Conservation (phyloP, 2,888 invertebrate genomes). For the Balanococcus diminutus region DNA sequence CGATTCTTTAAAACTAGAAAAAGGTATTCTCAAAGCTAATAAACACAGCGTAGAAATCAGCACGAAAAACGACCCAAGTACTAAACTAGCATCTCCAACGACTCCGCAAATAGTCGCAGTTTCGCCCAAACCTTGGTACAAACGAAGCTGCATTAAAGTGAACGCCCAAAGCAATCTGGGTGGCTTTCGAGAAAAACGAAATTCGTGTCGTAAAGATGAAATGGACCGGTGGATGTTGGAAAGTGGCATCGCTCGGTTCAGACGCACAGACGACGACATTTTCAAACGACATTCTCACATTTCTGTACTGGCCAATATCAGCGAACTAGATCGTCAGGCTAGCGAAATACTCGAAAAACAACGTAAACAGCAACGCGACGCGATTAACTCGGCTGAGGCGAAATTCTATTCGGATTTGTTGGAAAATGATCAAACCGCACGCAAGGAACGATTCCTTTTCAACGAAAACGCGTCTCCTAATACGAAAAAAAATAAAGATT, state of each 20-base stretch:
- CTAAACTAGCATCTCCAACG: slow-evolving; percentile 57
- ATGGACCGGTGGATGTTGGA: slow-evolving; percentile 48
- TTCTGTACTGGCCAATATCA: slow-evolving; percentile 74
- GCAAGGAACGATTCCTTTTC: slow-evolving; percentile 58
- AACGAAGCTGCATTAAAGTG: slow-evolving; percentile 62
- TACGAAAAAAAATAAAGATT: slow-evolving; percentile 63
- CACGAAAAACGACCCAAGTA: neutral
- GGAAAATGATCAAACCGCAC: slow-evolving; percentile 58
- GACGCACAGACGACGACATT: slow-evolving; percentile 58
- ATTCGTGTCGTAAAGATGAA: neutral
- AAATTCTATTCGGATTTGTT: slow-evolving; percentile 59
- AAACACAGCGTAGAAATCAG: slow-evolving; percentile 58
- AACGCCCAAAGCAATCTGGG: slow-evolving; percentile 40
- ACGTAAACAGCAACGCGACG: slow-evolving; percentile 33
- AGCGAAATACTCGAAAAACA: slow-evolving; percentile 73
- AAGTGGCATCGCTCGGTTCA: slow-evolving; percentile 56
- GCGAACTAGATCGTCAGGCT: slow-evolving; percentile 79
- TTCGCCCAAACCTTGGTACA: slow-evolving; percentile 72
- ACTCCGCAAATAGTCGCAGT: slow-evolving; percentile 61
- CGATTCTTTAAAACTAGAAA: slow-evolving; percentile 63
- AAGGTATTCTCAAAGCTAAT: slow-evolving; percentile 63
- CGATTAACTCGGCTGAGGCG: slow-evolving; percentile 59
- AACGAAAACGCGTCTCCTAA: slow-evolving; percentile 60
- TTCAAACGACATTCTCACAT: slow-evolving; percentile 65
- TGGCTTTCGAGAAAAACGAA: neutral